A percentile compares a stretch with the other conserved stretches of the same genome.
Evolutionary conservation across 2,888 invertebrate genomes (phyloP).

Genomic region (Nomada ruficornis): DNA sequence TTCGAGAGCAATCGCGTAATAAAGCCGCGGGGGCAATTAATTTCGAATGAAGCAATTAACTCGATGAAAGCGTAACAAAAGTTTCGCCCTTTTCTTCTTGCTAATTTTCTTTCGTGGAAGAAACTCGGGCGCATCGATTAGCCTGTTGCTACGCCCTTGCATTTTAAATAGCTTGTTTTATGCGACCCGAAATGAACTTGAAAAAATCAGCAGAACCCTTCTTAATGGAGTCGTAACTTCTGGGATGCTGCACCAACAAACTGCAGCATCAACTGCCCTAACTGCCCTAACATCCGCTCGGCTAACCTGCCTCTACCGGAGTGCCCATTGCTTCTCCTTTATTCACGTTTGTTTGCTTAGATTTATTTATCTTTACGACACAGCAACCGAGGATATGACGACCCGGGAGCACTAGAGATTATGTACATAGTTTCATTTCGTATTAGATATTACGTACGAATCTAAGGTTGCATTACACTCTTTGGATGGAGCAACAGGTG

Average conservation of each 20-base stretch:
- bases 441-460: no score
- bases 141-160: slow-evolving; percentile 73
- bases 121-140: background rate
- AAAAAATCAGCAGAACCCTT: slow-evolving; percentile 76
- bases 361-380: slow-evolving; percentile 3
- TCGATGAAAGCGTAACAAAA: slow-evolving; percentile 9
- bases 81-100: no score
- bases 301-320: slow-evolving; percentile 25
- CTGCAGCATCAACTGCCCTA: slow-evolving; percentile 48
- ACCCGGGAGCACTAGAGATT: no score
- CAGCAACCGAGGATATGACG: no score
- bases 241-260: slow-evolving; percentile 56
- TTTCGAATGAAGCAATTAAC: slow-evolving; percentile 38
- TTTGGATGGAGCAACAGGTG: no score
- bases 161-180: slow-evolving; percentile 82
- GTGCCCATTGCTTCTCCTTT: slow-evolving; percentile 20
- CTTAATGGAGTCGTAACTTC: slow-evolving; percentile 83
- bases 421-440: no score
- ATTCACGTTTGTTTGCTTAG: background rate
- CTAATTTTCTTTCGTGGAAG: background rate
- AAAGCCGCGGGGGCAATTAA: slow-evolving; percentile 22
- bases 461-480: no score
- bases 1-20: slow-evolving; percentile 23
- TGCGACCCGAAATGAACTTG: slow-evolving; percentile 79
- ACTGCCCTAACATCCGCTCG: slow-evolving; percentile 34